phyloP scores from a whole-genome alignment of 1,140 invertebrate genomes.

The Drosophila mauritiana region DNA sequence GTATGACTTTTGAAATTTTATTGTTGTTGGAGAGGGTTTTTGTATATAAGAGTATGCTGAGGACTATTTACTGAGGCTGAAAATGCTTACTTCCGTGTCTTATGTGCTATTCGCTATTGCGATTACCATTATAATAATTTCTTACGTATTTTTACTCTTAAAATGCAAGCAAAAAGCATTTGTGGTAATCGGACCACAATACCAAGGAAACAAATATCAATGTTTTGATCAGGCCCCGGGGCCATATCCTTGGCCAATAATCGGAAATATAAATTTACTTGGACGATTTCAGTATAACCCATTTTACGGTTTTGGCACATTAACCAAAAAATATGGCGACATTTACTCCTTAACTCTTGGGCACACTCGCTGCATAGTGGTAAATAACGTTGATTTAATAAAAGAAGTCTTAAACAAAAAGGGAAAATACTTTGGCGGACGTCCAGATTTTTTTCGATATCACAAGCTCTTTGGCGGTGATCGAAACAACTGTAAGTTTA shows the following conservation, averaged over 20 bases:
- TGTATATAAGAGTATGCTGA: too few species aligned
- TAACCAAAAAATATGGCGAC: constrained; percentile 90
- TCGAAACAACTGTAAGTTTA: constrained; percentile 91
- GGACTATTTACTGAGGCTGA: background rate
- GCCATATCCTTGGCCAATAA: constrained; percentile 88
- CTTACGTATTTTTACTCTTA: constrained; percentile 36
- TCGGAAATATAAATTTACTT: constrained; percentile 90
- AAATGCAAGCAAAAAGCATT: constrained; percentile 26
- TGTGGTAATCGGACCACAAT: constrained; percentile 5
- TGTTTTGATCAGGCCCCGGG: constrained; percentile 85
- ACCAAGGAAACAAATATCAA: constrained; percentile 11
- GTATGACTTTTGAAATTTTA: too few species aligned
- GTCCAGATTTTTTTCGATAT: constrained; percentile 92
- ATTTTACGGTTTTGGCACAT: constrained; percentile 89
- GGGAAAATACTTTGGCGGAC: constrained; percentile 91
- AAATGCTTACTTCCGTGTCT: constrained; percentile 38
- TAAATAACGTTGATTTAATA: constrained; percentile 90
- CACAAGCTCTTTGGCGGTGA: constrained; percentile 90
- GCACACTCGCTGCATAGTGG: constrained; percentile 89
- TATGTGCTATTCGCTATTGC: constrained; percentile 17
- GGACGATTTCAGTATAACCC: constrained; percentile 87
- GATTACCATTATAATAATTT: constrained; percentile 23
- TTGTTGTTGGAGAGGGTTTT: too few species aligned
- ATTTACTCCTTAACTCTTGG: constrained; percentile 91
- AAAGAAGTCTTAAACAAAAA: constrained; percentile 92